A percentile compares a stretch with the other conserved stretches of the same genome.
Conservation (phyloP, 2,888 invertebrate species). For the Xylota sylvarum region DNA sequence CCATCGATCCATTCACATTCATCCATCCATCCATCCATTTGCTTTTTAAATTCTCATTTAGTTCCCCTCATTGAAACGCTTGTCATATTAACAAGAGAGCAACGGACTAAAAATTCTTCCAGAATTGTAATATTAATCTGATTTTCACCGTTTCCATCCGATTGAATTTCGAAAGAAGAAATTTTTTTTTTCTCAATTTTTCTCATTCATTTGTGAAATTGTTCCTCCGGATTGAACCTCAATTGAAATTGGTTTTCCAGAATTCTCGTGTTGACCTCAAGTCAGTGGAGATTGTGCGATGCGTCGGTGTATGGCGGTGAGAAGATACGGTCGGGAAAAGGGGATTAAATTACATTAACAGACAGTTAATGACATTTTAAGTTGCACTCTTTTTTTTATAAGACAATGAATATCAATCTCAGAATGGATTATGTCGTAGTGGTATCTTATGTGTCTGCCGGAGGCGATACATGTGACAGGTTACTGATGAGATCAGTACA, state of each 20-base stretch:
- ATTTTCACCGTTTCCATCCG: slow-evolving; percentile 54
- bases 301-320: neutral
- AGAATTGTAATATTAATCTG: slow-evolving; percentile 57
- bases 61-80: slow-evolving; percentile 38
- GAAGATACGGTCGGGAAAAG: slow-evolving; percentile 6
- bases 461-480: neutral
- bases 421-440: slow-evolving; percentile 5
- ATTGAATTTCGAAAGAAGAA: slow-evolving; percentile 41
- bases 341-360: slow-evolving; percentile 18
- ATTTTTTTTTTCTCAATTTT: slow-evolving; percentile 7
- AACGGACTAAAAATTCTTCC: slow-evolving; percentile 20
- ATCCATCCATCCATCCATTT: slow-evolving; percentile 22
- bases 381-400: slow-evolving; percentile 3
- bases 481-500: neutral
- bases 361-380: slow-evolving; percentile 12
- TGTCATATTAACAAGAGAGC: slow-evolving; percentile 39
- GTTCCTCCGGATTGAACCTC: neutral
- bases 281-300: neutral
- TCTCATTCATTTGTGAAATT: neutral
- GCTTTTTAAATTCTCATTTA: slow-evolving; percentile 40
- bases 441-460: neutral
- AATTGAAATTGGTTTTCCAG: slow-evolving; percentile 32
- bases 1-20: slow-evolving; percentile 36
- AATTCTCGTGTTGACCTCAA: slow-evolving; percentile 37
- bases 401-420: neutral